A percentile compares a stretch with the other conserved stretches of the same genome.
Conservation (phyloP, 2,888 invertebrate genomes). For the Pristionchus entomophagus region DNA sequence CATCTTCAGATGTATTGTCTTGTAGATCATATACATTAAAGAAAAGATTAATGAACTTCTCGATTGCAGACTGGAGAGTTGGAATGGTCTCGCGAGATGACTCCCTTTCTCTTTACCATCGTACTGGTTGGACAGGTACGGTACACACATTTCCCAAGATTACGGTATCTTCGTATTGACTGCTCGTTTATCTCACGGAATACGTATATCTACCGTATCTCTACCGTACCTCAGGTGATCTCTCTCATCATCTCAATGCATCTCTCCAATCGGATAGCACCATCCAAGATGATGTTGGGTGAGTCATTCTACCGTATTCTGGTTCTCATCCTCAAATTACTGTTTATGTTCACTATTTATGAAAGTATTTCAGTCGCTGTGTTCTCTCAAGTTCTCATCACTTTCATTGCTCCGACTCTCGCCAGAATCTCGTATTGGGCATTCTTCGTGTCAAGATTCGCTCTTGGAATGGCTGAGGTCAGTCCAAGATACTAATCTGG, state of each 20-base stretch:
- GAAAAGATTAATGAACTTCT: background rate
- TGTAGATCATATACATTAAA: background rate
- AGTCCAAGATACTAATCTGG: too few species aligned
- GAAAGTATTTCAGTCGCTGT: slow-evolving; percentile 33
- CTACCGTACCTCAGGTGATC: background rate
- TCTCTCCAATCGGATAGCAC: slow-evolving; percentile 17
- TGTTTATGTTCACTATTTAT: too few species aligned
- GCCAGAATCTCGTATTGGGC: slow-evolving; percentile 45
- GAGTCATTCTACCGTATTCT: background rate
- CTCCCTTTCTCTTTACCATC: slow-evolving; percentile 43
- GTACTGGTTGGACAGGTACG: slow-evolving; percentile 37
- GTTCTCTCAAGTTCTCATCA: slow-evolving; percentile 41
- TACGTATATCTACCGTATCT: background rate
- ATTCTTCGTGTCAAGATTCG: slow-evolving; percentile 38
- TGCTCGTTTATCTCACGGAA: background rate
- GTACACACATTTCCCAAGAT: background rate
- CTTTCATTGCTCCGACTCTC: slow-evolving; percentile 40
- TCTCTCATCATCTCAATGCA: slow-evolving; percentile 33
- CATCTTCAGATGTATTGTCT: background rate
- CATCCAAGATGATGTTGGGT: slow-evolving; percentile 38
- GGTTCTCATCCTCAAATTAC: background rate
- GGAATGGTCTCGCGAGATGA: slow-evolving; percentile 22
- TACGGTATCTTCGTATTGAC: background rate
- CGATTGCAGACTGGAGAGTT: slow-evolving; percentile 31
- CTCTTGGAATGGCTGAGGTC: slow-evolving; percentile 46